Base-by-base conservation (phyloP, 1,140 invertebrate genomes). In the Delia radicum region DNA sequence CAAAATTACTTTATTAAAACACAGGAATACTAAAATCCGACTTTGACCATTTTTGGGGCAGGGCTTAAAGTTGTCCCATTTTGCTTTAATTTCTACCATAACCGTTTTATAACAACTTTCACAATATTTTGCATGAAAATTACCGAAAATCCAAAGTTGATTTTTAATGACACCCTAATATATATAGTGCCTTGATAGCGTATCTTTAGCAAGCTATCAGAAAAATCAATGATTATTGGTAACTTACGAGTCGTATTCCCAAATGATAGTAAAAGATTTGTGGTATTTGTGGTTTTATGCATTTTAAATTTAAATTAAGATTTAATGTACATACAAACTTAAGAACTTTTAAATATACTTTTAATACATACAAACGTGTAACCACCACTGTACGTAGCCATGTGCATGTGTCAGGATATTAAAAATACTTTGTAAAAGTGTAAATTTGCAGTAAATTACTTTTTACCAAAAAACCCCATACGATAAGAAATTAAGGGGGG, bases 301-400 rank as follows among this genome's bases (percentile, higher is more conserved):
- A 55, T 55, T 55, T 55, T 55, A 55, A 55, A 55, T 55, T 55
- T 55, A 55, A 55, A 55, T 55, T 55, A 55, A 55, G 48, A 55
- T 55, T 55, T 55, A 55, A 55, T 55, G 18, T 21, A 55, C 48
- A 55, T 21, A 55, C 48, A 55, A 21, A 21, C 12, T 21, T 55
- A 21, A 21, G 48, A 55, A 55, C 8, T 12, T 42, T 42, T 42
- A 6, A 42, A 21, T 55, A 55, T 55, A 18, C 48, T 55, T 12
- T 42, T 42, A 6, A 13, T 18, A 13, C n/a, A 48, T 21, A 48
- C 15, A 55, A 48, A 55, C 15, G n/a, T 21, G 18, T 21, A 18
- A 6, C 4, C 18, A 21, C 21, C n/a, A 18, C 15, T 48, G n/a
- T 21, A 7, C 18, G 18, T 21, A 3, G 46, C 15, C 7, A 48